phyloP scores from a whole-genome alignment of 2,888 invertebrate species.

The Morpho helenor region DNA sequence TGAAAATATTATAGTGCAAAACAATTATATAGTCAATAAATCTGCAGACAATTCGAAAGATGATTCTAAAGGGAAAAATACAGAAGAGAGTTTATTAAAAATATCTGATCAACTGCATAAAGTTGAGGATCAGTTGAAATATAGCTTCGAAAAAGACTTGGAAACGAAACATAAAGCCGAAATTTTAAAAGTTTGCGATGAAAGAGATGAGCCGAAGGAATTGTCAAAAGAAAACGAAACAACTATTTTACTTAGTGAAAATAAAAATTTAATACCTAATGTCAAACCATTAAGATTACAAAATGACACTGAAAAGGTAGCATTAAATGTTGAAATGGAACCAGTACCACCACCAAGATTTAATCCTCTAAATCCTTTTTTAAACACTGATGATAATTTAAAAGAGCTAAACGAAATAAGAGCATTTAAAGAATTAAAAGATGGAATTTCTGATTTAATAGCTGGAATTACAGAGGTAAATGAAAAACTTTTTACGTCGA shows the following conservation, averaged over 20 bases:
- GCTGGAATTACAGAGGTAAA: conserved; percentile 74
- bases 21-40: conserved; percentile 36
- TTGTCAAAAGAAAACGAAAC: conserved; percentile 45
- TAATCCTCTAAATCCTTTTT: conserved; percentile 62
- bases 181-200: conserved; percentile 47
- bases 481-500: conserved; percentile 62
- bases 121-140: conserved; percentile 71
- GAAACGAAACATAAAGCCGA: conserved; percentile 51
- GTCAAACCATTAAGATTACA: conserved; percentile 43
- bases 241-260: conserved; percentile 46
- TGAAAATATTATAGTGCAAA: conserved; percentile 15
- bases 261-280: conserved; percentile 40
- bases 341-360: conserved; percentile 34
- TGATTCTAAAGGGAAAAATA: conserved; percentile 60
- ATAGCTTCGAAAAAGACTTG: conserved; percentile 68
- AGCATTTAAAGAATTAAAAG: conserved; percentile 72
- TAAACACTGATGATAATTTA: conserved; percentile 56
- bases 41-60: conserved; percentile 25
- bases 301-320: conserved; percentile 48
- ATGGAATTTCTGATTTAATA: conserved; percentile 72
- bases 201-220: conserved; percentile 33
- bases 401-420: conserved; percentile 69
- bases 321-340: conserved; percentile 31
- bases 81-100: conserved; percentile 71
- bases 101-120: conserved; percentile 72